Base-by-base conservation (phyloP, 2,113 vertebrate genomes). In the Podocnemis expansa region DNA sequence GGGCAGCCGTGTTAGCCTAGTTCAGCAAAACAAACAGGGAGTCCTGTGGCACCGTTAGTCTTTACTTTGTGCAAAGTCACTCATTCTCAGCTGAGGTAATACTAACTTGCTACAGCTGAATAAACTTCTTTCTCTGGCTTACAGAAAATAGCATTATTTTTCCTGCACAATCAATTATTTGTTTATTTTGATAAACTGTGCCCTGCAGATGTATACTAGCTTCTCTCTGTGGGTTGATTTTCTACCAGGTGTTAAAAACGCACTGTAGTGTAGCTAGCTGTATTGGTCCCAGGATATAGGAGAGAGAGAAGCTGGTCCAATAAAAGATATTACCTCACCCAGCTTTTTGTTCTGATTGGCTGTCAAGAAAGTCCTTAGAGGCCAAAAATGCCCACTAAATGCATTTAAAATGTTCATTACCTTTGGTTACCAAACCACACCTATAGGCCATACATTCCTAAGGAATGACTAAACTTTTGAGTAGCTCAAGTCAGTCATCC, bases 161-260 rank as follows among this genome's bases (percentile, higher is more conserved):
- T 70, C 85, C 63, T 14, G 45, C 78, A 49, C 34, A 78, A 85
- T 95, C 86, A 91, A 34, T 14, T 73, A 88, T 76, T 79, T 84
- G 85, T 88, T 94, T 88, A n/a, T 80, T 73, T 54, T 82, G 73
- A 91, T 89, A 88, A 91, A 87, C 47, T 70, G 19, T 84, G 82
- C 52, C 29, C 90, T 56, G 25, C n/a, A n/a, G 21, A 86, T 67
- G 22, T 21, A n/a, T n/a, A 90, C 76, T 3, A 45, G 85, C 63
- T 84, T 89, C 47, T 88, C 60, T 79, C 75, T 67, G 41, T 81
- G 88, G 52, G 41, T 55, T 76, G 29, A 82, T 87, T 97, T 92
- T 94, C 47, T 8, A 70, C 56, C 45, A 83, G 70, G 70, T 89
- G 73, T 84, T 49, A 90, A 94, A 80, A 31, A 17, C 11, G 19